Conservation (phyloP, 1,140 invertebrate species). For the Eurytemora carolleeae region DNA sequence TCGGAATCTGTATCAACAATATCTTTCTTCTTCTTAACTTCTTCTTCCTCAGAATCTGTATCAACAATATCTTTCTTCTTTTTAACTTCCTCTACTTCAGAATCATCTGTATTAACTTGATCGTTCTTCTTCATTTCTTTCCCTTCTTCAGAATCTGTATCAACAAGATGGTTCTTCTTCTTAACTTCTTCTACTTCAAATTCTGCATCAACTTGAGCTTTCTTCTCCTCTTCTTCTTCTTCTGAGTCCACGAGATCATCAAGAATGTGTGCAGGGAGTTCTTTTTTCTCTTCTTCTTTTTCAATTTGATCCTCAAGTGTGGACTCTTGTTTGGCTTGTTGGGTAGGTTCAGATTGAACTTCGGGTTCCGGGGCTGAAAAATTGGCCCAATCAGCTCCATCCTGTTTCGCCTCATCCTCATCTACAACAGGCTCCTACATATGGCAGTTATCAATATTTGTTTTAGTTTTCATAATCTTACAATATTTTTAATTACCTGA, state of each 20-base stretch:
- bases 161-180: neutral
- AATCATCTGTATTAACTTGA: neutral
- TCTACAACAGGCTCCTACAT: neutral
- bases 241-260: neutral
- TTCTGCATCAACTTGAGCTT: slow-evolving; percentile 5
- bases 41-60: neutral
- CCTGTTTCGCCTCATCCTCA: neutral
- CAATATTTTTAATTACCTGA: too few relatives aligned
- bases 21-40: neutral
- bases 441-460: neutral
- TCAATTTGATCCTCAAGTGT: neutral
- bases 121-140: neutral
- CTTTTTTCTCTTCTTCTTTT: neutral
- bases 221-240: neutral
- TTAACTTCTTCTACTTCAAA: neutral
- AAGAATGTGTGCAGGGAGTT: neutral
- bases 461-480: neutral
- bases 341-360: neutral
- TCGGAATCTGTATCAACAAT: too few relatives aligned
- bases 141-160: neutral
- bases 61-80: neutral
- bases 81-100: too few relatives aligned
- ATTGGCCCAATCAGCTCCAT: neutral
- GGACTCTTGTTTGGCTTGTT: neutral
- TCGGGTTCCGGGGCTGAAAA: too few relatives aligned